These are phyloP conservation scores for Protosalanx chinensis DNA, from an alignment of 2,797 vertebrate genomes.

Conservation along the genomic window DNA sequence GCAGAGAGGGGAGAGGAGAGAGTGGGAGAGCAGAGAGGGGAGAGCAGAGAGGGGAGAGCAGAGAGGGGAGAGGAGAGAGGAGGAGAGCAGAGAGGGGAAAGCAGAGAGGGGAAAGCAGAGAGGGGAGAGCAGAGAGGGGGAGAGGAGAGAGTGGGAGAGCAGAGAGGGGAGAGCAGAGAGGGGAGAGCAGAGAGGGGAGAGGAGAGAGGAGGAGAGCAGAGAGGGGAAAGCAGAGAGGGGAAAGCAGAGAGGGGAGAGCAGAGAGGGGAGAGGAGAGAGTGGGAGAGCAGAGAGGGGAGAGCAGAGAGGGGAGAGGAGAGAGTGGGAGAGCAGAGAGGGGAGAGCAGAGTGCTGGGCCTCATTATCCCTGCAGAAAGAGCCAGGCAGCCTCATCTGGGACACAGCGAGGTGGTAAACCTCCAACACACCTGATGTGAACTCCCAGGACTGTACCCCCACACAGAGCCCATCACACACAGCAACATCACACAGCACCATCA, in stretches of 20 bases:
- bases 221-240: not conserved
- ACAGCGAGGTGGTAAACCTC: conserved; percentile 41
- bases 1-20: too few relatives aligned
- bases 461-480: conserved; percentile 29
- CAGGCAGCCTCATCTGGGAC: conserved; percentile 26
- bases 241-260: not conserved
- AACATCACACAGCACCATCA: conserved; percentile 39
- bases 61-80: too few relatives aligned
- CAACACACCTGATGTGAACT: conserved; percentile 71
- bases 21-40: too few relatives aligned
- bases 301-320: not conserved
- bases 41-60: too few relatives aligned
- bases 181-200: too few relatives aligned
- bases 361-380: conserved; percentile 21
- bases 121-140: too few relatives aligned
- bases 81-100: not conserved
- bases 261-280: too few relatives aligned
- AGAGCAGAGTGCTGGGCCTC: not conserved
- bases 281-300: not conserved
- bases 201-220: too few relatives aligned
- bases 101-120: too few relatives aligned
- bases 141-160: too few relatives aligned
- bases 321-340: not conserved
- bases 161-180: too few relatives aligned
- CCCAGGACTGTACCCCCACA: conserved; percentile 57